These are phyloP conservation scores for Iguana delicatissima DNA, from an alignment of 2,797 vertebrate species.

Conservation along the genomic window DNA sequence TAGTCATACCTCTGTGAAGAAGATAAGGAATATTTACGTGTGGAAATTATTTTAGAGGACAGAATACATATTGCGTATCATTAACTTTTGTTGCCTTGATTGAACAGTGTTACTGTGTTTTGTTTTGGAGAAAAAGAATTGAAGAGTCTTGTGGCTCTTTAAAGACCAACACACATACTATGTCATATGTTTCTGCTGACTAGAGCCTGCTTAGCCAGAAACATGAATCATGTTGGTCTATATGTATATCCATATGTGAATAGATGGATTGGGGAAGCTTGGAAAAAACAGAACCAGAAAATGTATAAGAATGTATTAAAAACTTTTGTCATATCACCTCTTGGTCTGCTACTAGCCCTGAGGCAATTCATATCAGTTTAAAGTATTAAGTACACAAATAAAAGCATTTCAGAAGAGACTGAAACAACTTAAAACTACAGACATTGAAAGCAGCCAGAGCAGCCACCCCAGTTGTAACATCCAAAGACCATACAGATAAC, in stretches of 20 bases:
- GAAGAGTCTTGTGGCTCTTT: background rate
- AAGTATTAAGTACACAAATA: too few relatives aligned
- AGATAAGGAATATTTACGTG: background rate
- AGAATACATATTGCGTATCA: background rate
- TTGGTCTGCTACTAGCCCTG: too few relatives aligned
- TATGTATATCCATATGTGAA: background rate
- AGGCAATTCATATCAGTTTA: too few relatives aligned
- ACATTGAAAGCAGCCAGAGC: too few relatives aligned
- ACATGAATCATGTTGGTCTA: background rate
- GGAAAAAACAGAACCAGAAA: background rate
- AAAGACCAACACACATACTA: background rate
- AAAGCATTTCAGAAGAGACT: too few relatives aligned
- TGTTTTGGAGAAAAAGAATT: background rate
- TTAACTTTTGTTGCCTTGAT: background rate
- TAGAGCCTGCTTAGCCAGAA: background rate
- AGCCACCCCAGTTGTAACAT: too few relatives aligned
- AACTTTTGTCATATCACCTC: too few relatives aligned
- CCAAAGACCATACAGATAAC: too few relatives aligned
- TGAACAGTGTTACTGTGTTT: background rate
- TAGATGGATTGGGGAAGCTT: background rate
- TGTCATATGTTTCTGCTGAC: background rate
- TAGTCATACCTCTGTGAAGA: background rate
- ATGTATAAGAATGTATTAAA: too few relatives aligned
- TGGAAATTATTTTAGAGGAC: background rate
- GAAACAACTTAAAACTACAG: too few relatives aligned